These are phyloP conservation scores for Drosophila lacicola DNA, from an alignment of 2,888 invertebrate genomes.

Conservation along the genomic window DNA sequence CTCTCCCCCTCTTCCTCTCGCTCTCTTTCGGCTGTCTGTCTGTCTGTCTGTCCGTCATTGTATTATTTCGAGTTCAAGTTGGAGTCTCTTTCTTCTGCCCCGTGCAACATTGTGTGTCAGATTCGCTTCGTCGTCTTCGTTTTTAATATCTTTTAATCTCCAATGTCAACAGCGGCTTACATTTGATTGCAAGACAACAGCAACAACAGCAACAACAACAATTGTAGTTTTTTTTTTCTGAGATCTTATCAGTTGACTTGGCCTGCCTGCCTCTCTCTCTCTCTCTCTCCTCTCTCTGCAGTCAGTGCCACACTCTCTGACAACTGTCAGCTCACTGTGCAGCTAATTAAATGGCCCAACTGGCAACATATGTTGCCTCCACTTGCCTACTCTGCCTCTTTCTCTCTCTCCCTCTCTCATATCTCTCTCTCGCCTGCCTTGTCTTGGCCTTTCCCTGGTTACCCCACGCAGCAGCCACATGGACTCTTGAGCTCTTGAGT, in stretches of 20 bases:
- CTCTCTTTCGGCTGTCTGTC: constrained; percentile 21
- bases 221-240: constrained; percentile 45
- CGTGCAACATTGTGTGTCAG: constrained; percentile 52
- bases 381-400: constrained; percentile 5
- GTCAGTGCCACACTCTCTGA: constrained; percentile 62
- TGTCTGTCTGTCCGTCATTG: constrained; percentile 43
- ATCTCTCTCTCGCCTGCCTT: background rate
- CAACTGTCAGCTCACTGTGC: constrained; percentile 70
- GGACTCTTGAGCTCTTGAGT: constrained; percentile 50
- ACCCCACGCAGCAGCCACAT: constrained; percentile 61
- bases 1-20: constrained; percentile 12
- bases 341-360: constrained; percentile 78
- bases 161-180: constrained; percentile 82
- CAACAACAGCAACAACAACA: constrained; percentile 41
- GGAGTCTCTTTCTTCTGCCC: constrained; percentile 39
- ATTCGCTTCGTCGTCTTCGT: constrained; percentile 67
- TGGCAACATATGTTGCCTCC: constrained; percentile 74
- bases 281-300: constrained; percentile 21
- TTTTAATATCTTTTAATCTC: constrained; percentile 82
- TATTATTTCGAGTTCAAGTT: constrained; percentile 51
- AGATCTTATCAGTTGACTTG: constrained; percentile 72
- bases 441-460: constrained; percentile 28
- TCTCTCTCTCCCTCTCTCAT: background rate
- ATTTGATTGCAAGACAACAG: constrained; percentile 80
- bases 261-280: constrained; percentile 30